These are phyloP conservation scores for Andrena hattorfiana DNA, from an alignment of 2,888 invertebrate genomes.

Conservation along the genomic window DNA sequence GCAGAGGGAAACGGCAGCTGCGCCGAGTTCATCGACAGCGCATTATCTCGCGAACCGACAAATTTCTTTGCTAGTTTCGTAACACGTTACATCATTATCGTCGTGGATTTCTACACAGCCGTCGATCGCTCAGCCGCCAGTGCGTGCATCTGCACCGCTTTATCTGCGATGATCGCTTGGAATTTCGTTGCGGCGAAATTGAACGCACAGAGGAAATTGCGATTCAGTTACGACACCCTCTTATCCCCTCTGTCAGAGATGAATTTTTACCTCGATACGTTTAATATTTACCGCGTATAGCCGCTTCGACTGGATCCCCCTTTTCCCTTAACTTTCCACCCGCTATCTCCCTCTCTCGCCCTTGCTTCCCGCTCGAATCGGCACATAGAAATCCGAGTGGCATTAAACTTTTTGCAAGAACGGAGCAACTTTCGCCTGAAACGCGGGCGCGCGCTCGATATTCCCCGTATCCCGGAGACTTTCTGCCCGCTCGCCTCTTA, in stretches of 20 bases:
- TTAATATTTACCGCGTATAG: conserved; percentile 34
- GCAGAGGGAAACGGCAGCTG: too few species aligned
- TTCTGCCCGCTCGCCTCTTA: conserved; percentile 31
- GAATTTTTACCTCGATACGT: conserved; percentile 25
- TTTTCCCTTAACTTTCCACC: not conserved
- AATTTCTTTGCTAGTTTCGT: conserved; percentile 32
- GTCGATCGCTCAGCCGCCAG: not conserved
- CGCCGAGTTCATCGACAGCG: not conserved
- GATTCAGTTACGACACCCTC: not conserved
- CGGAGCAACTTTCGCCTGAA: conserved; percentile 25
- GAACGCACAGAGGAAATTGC: conserved; percentile 10
- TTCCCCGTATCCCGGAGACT: conserved; percentile 18
- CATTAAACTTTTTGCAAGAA: conserved; percentile 30
- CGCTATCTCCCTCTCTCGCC: too few species aligned
- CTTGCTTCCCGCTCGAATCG: conserved; percentile 7
- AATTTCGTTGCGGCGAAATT: not conserved
- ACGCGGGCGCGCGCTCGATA: conserved; percentile 21
- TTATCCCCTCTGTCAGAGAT: not conserved
- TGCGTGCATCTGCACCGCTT: not conserved
- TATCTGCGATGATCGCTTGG: not conserved
- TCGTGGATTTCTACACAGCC: too few species aligned
- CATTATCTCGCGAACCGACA: not conserved
- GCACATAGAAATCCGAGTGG: conserved; percentile 21
- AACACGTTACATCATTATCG: conserved; percentile 35
- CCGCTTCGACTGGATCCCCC: not conserved